Base-by-base conservation (phyloP, 2,113 vertebrate species). In the Tauraco erythrolophus region DNA sequence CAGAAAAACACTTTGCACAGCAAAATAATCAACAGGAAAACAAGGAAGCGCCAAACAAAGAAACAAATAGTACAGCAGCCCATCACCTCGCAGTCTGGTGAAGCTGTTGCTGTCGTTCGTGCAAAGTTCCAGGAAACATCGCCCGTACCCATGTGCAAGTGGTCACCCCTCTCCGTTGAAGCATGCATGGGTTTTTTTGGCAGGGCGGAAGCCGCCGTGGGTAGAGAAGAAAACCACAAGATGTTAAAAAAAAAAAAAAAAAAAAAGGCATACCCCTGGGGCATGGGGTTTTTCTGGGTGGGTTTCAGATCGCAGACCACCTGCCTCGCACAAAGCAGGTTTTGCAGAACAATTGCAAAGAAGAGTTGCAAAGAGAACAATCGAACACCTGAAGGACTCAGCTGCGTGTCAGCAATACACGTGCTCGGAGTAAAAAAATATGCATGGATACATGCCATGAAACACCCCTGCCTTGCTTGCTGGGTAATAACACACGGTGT, bases 151-250 rank as follows among this genome's bases (percentile, higher is more conserved):
- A 27, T 1, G n/a, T 22, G 33, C n/a, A 28, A 90, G 41, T 41
- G 95, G 83, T 53, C 84, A 94, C 17, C 58, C 41, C 60, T 50
- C n/a, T 23, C 58, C 2, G 13, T 5, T 62, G 46, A n/a, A 24
- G 65, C 33, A 41, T 15, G 9, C 37, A 37, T 39, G 23, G 45
- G 2, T 1, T 19, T 78, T 33, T 62, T 78, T 81, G 82, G 24
- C 65, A 96, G 87, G 69, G 93, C 60, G 96, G 97, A 98, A 97
- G 70, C 31, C 27, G 0, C 19, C 92, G 97, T 70, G 97, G 98
- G 97, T 97, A 82, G 31, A 64, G 16, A 77, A 58, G 53, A 82
- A 96, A 86, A 71, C 89, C 79, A 91, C 50, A 6, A 37, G 19
- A 25, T 86, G 89, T 62, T 27, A 90, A 89, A 96, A 94, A 30